Conservation (phyloP, 2,888 invertebrate genomes). For the Teinopalpus imperialis region DNA sequence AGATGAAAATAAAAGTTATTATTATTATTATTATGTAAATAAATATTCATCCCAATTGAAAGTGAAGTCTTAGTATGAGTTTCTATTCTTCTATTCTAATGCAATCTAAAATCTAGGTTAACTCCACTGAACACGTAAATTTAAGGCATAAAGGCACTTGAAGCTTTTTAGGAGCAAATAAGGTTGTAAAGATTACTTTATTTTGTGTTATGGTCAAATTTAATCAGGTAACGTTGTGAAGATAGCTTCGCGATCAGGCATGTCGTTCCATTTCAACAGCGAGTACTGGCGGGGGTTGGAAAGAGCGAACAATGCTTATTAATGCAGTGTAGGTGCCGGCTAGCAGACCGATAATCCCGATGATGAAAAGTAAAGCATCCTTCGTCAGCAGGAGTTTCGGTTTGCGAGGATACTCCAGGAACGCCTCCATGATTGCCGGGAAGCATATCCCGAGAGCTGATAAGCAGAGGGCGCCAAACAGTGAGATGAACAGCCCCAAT, state of each 20-base stretch:
- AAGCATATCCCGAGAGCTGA: slow-evolving; percentile 94
- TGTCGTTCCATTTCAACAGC: neutral
- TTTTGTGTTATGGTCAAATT: neutral
- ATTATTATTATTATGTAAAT: too few species aligned
- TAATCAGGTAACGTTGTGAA: neutral
- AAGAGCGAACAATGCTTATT: slow-evolving; percentile 76
- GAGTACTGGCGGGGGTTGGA: slow-evolving; percentile 34
- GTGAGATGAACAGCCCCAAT: slow-evolving; percentile 89
- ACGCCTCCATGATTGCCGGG: slow-evolving; percentile 84
- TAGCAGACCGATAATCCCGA: slow-evolving; percentile 84
- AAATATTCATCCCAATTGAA: too few species aligned
- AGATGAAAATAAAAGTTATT: too few species aligned
- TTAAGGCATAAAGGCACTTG: slow-evolving; percentile 22
- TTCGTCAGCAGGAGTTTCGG: slow-evolving; percentile 60
- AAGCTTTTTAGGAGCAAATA: slow-evolving; percentile 14
- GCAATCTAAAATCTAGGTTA: neutral
- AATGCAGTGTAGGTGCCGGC: slow-evolving; percentile 86
- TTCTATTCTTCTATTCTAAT: too few species aligned
- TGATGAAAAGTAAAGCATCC: slow-evolving; percentile 78
- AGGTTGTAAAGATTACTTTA: neutral
- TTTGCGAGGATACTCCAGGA: slow-evolving; percentile 81
- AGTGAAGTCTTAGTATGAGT: too few species aligned
- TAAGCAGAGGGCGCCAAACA: slow-evolving; percentile 93
- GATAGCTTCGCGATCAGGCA: neutral
- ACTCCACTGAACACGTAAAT: slow-evolving; percentile 27